Evolutionary conservation across 1,140 invertebrate genomes (phyloP).

Genomic region (Drosophila santomea): DNA sequence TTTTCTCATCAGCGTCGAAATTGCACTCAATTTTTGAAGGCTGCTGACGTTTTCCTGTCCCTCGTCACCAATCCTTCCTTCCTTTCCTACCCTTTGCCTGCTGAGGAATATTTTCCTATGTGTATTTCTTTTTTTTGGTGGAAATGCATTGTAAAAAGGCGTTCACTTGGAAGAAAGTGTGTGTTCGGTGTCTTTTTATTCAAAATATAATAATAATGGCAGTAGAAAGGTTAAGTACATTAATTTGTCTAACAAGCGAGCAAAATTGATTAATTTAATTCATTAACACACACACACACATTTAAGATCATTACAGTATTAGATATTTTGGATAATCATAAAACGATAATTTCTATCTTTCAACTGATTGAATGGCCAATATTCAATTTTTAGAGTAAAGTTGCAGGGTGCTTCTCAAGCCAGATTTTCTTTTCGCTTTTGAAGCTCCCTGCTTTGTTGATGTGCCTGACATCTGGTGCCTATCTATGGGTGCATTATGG

Average conservation of each 20-base stretch:
- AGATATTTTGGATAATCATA: neutral
- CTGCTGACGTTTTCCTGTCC: constrained; percentile 40
- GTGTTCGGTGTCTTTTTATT: neutral
- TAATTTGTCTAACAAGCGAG: no score
- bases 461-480: constrained; percentile 61
- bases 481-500: constrained; percentile 48
- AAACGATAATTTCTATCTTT: no score
- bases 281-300: no score
- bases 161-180: constrained; percentile 4
- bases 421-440: neutral
- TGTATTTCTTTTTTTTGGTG: constrained; percentile 12
- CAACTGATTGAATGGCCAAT: neutral
- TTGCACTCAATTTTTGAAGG: constrained; percentile 83
- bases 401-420: neutral
- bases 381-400: neutral
- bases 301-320: no score
- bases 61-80: constrained; percentile 24
- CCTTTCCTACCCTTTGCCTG: constrained; percentile 23
- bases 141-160: constrained; percentile 44
- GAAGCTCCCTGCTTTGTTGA: constrained; percentile 21
- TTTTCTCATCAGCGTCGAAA: constrained; percentile 83
- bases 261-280: no score
- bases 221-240: no score
- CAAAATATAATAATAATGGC: no score
- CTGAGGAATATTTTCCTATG: constrained; percentile 26